Evolutionary conservation across 2,797 vertebrate genomes (phyloP), one percentile per base, ranked within the genome.

Genomic region (Scolopax bukidnonensis): DNA sequence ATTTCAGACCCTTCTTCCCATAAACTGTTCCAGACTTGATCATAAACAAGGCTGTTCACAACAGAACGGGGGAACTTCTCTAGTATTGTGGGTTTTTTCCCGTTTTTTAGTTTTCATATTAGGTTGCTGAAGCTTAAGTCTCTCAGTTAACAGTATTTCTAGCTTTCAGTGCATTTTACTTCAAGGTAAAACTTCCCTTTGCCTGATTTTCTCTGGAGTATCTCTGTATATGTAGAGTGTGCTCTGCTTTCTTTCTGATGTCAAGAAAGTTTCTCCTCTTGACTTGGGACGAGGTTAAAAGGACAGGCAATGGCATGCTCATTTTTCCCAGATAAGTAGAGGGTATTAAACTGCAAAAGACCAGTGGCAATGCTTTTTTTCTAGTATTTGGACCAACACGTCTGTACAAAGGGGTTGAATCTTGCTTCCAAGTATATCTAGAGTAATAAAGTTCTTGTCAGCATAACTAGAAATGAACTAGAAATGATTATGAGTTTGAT

Each of bases 1-100:
- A 18, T 63, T 85, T 83, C 76, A 57, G 85, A 89, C 56, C n/a
- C 80, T 89, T 61, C 36, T 77, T 43, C 1, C 4, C 0, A 0
- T 71, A 68, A 90, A 65, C 80, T 81, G 38, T 68, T 85, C 40
- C 84, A 83, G 21, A 14, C 54, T 50, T 54, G 27, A 65, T 41
- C 64, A 77, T 64, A 90, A 94, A 59, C 57, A 70, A 56, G n/a
- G 32, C 32, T 85, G 45, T 59, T 85, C 63, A 43, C 17, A 91
- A 47, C 28, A 71, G n/a, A 63, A 36, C 43, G 40, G 12, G 32
- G 38, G 91, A 89, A 73, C 40, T 41, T 64, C 16, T 86, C 71
- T 13, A 65, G 11, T 50, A 15, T 21, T 33, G 18, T 32, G 41
- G 2, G 0, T 11, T 12, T 47, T 6, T 0, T 1, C 4, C 6